Percentiles rank a stretch among this genome's conserved stretches.
Conservation (phyloP, 2,888 invertebrate species). For the Caenorhabditis virilis region DNA sequence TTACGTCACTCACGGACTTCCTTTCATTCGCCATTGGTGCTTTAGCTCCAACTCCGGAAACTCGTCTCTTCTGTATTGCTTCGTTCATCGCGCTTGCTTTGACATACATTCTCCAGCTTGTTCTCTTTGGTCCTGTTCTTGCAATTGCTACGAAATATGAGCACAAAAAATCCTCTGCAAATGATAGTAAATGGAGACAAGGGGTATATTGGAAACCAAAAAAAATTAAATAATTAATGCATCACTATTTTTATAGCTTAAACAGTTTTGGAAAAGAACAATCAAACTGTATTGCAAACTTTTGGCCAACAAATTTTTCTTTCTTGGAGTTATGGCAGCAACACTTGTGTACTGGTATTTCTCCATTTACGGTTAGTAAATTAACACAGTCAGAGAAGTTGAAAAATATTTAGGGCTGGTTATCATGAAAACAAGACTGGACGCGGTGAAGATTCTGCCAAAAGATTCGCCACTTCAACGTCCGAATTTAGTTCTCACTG, state of each 20-base stretch:
- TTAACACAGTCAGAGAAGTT: background rate
- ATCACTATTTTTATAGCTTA: no score
- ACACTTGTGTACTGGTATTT: slow-evolving; percentile 58
- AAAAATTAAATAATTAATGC: no score
- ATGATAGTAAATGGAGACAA: slow-evolving; percentile 43
- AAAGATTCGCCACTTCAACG: slow-evolving; percentile 62
- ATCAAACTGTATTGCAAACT: slow-evolving; percentile 53
- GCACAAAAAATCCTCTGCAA: slow-evolving; percentile 27
- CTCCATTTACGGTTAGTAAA: slow-evolving; percentile 26
- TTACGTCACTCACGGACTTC: slow-evolving; percentile 67
- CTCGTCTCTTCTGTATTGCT: slow-evolving; percentile 66
- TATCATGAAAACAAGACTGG: slow-evolving; percentile 56
- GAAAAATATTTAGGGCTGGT: slow-evolving; percentile 34
- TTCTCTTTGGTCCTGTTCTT: slow-evolving; percentile 64
- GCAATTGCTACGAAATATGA: slow-evolving; percentile 60
- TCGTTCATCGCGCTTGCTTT: slow-evolving; percentile 65
- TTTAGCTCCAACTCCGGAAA: slow-evolving; percentile 68
- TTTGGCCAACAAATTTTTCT: slow-evolving; percentile 50
- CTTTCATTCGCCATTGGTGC: slow-evolving; percentile 67
- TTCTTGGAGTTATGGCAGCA: slow-evolving; percentile 35
- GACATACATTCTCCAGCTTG: slow-evolving; percentile 60
- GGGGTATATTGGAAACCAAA: no score
- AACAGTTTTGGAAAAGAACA: slow-evolving; percentile 34
- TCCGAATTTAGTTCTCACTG: slow-evolving; percentile 57
- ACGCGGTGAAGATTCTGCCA: slow-evolving; percentile 65